Percentiles rank a stretch among this genome's conserved stretches.
These are phyloP conservation scores for Anaspis maculata DNA, from an alignment of 2,888 invertebrate species.

Conservation along the genomic window DNA sequence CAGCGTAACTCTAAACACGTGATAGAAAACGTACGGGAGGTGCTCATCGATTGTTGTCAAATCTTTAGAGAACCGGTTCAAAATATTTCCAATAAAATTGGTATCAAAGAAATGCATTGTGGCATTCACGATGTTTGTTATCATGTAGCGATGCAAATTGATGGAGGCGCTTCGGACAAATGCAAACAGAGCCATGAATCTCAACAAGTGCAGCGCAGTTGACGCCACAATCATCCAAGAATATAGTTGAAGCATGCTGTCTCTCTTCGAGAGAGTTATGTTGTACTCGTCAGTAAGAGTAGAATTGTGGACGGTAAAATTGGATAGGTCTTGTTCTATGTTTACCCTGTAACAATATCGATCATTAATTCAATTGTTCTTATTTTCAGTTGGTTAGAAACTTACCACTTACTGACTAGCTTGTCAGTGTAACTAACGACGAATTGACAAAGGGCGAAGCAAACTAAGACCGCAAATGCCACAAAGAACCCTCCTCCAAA, in stretches of 20 bases:
- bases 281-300: too few species aligned
- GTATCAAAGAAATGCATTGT: constrained; percentile 30
- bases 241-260: too few species aligned
- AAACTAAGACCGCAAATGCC: constrained; percentile 20
- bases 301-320: too few species aligned
- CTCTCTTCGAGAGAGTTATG: too few species aligned
- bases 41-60: constrained; percentile 26
- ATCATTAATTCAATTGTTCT: constrained; percentile 27
- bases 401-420: constrained; percentile 28
- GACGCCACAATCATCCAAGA: too few species aligned
- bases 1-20: too few species aligned
- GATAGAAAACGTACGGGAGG: constrained; percentile 19
- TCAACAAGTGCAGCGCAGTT: constrained; percentile 23
- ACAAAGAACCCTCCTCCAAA: constrained; percentile 28
- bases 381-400: constrained; percentile 35
- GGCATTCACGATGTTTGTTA: constrained; percentile 22
- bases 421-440: constrained; percentile 24
- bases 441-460: constrained; percentile 25
- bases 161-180: constrained; percentile 24
- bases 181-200: constrained; percentile 21
- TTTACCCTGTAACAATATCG: constrained; percentile 20
- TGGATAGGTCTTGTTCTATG: constrained; percentile 16
- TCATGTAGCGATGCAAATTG: constrained; percentile 27
- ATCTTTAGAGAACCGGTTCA: constrained; percentile 33
- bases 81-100: constrained; percentile 30